These are phyloP conservation scores for Lampris megalopsis DNA, from an alignment of 2,113 vertebrate genomes.

Conservation along the genomic window DNA sequence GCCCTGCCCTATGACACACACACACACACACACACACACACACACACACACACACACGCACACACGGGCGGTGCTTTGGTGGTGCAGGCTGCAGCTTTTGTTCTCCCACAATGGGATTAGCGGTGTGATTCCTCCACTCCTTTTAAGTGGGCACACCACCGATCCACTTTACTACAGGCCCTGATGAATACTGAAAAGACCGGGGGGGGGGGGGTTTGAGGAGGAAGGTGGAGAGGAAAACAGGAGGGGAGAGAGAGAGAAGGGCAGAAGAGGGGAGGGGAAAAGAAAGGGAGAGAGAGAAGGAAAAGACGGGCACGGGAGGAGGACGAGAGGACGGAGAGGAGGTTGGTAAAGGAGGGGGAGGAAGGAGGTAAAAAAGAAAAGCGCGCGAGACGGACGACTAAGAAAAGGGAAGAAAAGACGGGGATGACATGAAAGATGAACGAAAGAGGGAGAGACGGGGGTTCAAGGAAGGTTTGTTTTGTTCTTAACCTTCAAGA, in stretches of 20 bases:
- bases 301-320: not conserved
- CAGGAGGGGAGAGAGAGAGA: constrained; percentile 24
- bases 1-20: constrained; percentile 32
- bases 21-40: constrained; percentile 3
- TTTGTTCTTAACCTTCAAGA: constrained; percentile 4
- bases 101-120: constrained; percentile 78
- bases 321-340: not conserved
- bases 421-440: not conserved
- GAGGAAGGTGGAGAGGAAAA: constrained; percentile 27
- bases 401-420: constrained; percentile 2
- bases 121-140: constrained; percentile 73
- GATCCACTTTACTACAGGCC: constrained; percentile 74
- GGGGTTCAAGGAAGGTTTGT: not conserved
- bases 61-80: not conserved
- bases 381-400: not conserved
- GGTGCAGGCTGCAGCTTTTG: constrained; percentile 46
- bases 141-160: constrained; percentile 75
- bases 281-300: not conserved
- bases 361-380: constrained; percentile 7
- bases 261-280: not conserved
- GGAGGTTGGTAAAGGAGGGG: constrained; percentile 20
- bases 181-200: constrained; percentile 58
- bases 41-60: constrained; percentile 29
- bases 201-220: not conserved
- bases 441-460: not conserved